Conservation (phyloP, 2,797 vertebrate genomes). For the Bradypodion ventrale region DNA sequence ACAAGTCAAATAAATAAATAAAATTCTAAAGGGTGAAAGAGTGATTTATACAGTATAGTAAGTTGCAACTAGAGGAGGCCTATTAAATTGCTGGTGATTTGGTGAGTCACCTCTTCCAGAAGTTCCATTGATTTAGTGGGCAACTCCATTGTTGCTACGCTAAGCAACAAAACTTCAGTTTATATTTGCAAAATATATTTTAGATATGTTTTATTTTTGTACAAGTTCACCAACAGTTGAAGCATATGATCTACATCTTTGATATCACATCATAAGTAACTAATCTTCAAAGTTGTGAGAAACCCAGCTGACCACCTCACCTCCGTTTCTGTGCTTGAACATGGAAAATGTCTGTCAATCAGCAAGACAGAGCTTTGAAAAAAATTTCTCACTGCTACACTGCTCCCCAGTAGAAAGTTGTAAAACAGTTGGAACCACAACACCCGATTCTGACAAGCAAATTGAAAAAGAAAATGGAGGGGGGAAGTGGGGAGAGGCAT, state of each 20-base stretch:
- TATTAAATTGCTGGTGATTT: too few relatives aligned
- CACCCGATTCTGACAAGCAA: constrained; percentile 43
- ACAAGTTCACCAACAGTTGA: constrained; percentile 6
- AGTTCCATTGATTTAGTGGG: neutral
- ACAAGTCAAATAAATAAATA: too few relatives aligned
- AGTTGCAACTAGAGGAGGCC: too few relatives aligned
- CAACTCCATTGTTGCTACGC: neutral
- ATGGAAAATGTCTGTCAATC: constrained; percentile 21
- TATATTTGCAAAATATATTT: neutral
- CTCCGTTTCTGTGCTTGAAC: neutral
- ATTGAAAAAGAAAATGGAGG: constrained; percentile 37
- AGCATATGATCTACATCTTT: constrained; percentile 47
- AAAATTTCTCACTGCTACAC: neutral
- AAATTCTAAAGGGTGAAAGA: too few relatives aligned
- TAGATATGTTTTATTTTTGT: neutral
- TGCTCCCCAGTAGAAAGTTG: constrained; percentile 13
- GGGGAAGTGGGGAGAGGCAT: constrained; percentile 30
- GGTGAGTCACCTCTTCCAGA: too few relatives aligned
- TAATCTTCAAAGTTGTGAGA: constrained; percentile 38
- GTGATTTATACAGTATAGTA: too few relatives aligned
- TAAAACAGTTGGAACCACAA: constrained; percentile 44
- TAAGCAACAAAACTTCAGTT: neutral
- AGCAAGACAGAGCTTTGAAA: neutral
- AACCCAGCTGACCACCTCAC: constrained; percentile 40
- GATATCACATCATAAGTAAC: constrained; percentile 58